These are phyloP conservation scores for Carettochelys insculpta DNA, from an alignment of 2,113 vertebrate genomes.

Conservation along the genomic window DNA sequence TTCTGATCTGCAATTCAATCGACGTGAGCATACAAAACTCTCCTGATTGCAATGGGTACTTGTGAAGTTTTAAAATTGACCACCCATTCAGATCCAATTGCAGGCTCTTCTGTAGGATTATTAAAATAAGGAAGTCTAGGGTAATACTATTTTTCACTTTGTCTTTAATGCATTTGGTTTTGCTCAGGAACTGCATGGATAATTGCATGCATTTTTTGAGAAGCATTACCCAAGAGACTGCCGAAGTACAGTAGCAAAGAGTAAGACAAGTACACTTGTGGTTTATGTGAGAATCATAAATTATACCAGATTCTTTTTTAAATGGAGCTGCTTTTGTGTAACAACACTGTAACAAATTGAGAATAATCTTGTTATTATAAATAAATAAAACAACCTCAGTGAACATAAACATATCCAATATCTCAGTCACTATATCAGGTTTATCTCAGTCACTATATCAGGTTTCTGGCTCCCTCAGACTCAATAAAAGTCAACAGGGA, in stretches of 20 bases:
- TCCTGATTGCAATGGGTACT: neutral
- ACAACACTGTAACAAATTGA: neutral
- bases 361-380: neutral
- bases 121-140: neutral
- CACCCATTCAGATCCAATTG: constrained; percentile 45
- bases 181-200: neutral
- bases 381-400: neutral
- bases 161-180: neutral
- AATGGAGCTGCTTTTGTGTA: neutral
- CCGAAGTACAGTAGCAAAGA: neutral
- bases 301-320: neutral
- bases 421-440: neutral
- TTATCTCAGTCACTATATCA: neutral
- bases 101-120: neutral
- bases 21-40: constrained; percentile 15
- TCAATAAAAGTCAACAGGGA: neutral
- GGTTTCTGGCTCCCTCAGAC: neutral
- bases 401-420: neutral
- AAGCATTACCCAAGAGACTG: neutral
- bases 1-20: constrained; percentile 56
- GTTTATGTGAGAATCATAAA: neutral
- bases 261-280: neutral
- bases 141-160: neutral
- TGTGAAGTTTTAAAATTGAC: neutral
- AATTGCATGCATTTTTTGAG: neutral